phyloP scores from a whole-genome alignment of 2,113 vertebrate genomes.

The Psilopogon haemacephalus region DNA sequence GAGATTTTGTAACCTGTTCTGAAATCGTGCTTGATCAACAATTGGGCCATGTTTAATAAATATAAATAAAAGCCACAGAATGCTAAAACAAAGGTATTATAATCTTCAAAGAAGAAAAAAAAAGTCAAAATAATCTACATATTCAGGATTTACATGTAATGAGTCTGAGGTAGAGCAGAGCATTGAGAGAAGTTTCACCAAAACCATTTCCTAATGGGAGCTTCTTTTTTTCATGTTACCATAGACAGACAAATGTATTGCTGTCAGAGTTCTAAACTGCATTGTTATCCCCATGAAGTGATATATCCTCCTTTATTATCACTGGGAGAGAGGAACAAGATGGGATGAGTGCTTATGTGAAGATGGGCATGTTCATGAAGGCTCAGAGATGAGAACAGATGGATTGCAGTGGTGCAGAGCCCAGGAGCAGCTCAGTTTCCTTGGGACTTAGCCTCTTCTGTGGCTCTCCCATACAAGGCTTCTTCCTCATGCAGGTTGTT shows the following conservation, averaged over 20 bases:
- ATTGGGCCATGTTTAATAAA: background rate
- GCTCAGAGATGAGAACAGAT: background rate
- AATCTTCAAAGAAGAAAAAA: background rate
- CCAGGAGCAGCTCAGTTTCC: background rate
- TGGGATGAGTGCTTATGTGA: background rate
- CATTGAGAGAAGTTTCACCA: background rate
- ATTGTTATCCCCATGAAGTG: rapidly evolving
- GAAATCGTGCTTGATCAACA: background rate
- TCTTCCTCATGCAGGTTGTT: background rate
- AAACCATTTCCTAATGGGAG: background rate
- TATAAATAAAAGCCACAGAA: background rate
- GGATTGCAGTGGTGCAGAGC: rapidly evolving
- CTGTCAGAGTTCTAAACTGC: background rate
- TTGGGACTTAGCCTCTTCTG: background rate
- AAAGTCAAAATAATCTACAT: background rate
- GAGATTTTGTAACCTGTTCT: background rate
- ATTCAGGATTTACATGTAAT: background rate
- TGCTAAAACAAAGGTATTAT: background rate
- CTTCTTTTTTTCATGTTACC: background rate
- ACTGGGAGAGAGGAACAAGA: background rate
- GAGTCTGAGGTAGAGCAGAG: background rate
- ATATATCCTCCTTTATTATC: background rate
- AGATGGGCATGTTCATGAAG: background rate
- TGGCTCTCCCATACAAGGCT: background rate
- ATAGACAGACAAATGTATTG: background rate